These are phyloP conservation scores for Glossosoma conforme DNA, from an alignment of 1,140 invertebrate species.

Conservation along the genomic window DNA sequence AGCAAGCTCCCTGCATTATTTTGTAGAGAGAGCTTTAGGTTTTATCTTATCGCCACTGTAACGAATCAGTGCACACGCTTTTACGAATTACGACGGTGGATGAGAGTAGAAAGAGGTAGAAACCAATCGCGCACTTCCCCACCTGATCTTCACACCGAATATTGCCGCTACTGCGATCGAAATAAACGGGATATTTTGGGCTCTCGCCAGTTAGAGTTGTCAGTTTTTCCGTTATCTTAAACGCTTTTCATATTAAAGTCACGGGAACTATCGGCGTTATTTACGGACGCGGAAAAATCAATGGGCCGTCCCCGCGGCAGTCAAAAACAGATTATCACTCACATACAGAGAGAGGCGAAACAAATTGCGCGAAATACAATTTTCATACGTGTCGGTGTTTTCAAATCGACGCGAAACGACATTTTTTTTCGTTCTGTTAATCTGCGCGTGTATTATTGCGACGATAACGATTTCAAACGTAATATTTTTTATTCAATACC, in stretches of 20 bases:
- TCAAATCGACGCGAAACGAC: not conserved
- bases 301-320: conserved; percentile 19
- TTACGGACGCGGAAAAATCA: conserved; percentile 23
- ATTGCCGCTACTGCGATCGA: conserved; percentile 7
- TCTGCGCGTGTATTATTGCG: too few relatives aligned
- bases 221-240: conserved; percentile 22
- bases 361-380: not conserved
- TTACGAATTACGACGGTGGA: conserved; percentile 29
- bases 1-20: conserved; percentile 10
- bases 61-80: conserved; percentile 33
- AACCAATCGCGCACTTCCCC: conserved; percentile 20
- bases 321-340: conserved; percentile 19
- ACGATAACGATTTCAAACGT: too few relatives aligned
- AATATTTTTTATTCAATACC: too few relatives aligned
- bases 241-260: conserved; percentile 28
- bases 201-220: not conserved
- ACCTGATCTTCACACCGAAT: conserved; percentile 21
- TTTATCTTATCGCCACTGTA: conserved; percentile 30
- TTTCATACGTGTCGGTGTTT: not conserved
- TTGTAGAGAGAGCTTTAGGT: conserved; percentile 15
- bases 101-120: conserved; percentile 27
- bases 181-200: conserved; percentile 11
- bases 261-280: conserved; percentile 20
- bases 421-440: too few relatives aligned
- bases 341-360: conserved; percentile 10